Percentiles rank a stretch among this genome's conserved stretches.
phyloP scores from a whole-genome alignment of 2,797 vertebrate genomes.

The Gymnocypris eckloni region DNA sequence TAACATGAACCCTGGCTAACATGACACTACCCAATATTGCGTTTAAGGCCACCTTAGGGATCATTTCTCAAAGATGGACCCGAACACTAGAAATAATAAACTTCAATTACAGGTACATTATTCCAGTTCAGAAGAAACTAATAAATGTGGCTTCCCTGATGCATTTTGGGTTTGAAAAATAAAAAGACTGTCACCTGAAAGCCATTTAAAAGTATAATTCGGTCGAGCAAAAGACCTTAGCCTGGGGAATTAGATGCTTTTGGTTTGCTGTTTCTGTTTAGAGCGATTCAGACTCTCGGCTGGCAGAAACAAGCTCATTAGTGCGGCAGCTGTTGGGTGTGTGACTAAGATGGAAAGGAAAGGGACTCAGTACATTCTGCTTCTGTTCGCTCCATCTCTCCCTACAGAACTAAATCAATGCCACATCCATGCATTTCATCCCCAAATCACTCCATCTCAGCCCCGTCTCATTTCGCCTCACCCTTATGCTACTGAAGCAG shows the following conservation, averaged over 20 bases:
- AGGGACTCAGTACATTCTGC: neutral
- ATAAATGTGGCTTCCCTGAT: neutral
- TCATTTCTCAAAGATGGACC: neutral
- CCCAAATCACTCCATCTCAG: conserved; percentile 21
- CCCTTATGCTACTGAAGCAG: neutral
- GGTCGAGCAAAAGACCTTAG: conserved; percentile 23
- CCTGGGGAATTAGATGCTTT: conserved; percentile 23
- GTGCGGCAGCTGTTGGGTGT: conserved; percentile 36
- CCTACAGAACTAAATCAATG: conserved; percentile 19
- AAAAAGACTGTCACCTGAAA: neutral
- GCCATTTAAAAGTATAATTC: conserved; percentile 30
- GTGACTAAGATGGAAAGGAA: conserved; percentile 24
- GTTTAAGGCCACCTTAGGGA: neutral
- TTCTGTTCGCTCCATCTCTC: conserved; percentile 32
- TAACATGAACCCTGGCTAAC: neutral
- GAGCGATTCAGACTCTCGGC: conserved; percentile 29
- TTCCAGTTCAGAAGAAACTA: conserved; percentile 3
- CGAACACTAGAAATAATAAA: neutral
- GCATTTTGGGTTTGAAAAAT: conserved; percentile 2
- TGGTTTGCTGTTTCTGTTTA: neutral
- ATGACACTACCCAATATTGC: neutral
- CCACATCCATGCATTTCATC: conserved; percentile 24
- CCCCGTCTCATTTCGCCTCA: neutral
- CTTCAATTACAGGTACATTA: neutral
- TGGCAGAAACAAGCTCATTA: conserved; percentile 50